Conservation (phyloP, 2,113 vertebrate genomes). For the Morone saxatilis region DNA sequence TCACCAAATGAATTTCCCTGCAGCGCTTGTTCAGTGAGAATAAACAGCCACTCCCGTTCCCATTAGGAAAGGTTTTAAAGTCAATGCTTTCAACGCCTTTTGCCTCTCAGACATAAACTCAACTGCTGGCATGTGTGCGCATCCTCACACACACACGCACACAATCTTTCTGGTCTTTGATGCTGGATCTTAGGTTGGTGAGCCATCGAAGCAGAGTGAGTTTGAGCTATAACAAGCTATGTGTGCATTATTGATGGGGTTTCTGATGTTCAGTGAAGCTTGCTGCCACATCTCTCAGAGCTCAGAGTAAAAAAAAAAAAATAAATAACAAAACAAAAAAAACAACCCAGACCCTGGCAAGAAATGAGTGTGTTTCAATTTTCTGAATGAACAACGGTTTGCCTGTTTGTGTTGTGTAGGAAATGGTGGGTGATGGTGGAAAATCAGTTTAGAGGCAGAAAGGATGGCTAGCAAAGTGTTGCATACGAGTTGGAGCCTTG, state of each 20-base stretch:
- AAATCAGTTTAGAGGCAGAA: conserved; percentile 28
- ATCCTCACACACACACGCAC: conserved; percentile 2
- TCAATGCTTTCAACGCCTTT: conserved; percentile 59
- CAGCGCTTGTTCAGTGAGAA: conserved; percentile 25
- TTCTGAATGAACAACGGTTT: conserved; percentile 54
- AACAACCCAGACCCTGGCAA: conserved; percentile 3
- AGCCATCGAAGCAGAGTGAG: conserved; percentile 66
- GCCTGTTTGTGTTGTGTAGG: conserved; percentile 20
- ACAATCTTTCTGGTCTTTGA: conserved; percentile 65
- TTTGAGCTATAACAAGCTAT: conserved; percentile 78
- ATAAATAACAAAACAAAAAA: background rate
- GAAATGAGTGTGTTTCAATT: conserved; percentile 34
- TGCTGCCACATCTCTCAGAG: conserved; percentile 55
- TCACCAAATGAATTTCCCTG: conserved; percentile 20
- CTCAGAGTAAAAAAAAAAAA: conserved; percentile 3
- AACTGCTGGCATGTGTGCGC: conserved; percentile 35
- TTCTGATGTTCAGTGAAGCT: conserved; percentile 63
- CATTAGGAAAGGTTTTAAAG: conserved; percentile 55
- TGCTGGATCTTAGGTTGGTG: conserved; percentile 66
- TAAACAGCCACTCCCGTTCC: conserved; percentile 29
- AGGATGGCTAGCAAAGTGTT: conserved; percentile 1
- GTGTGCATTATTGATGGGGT: conserved; percentile 81
- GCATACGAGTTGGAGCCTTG: background rate
- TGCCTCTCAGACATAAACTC: conserved; percentile 32
- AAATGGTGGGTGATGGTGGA: conserved; percentile 33